These are phyloP conservation scores for Pogonocherus hispidulus DNA, from an alignment of 2,888 invertebrate genomes.

Conservation along the genomic window DNA sequence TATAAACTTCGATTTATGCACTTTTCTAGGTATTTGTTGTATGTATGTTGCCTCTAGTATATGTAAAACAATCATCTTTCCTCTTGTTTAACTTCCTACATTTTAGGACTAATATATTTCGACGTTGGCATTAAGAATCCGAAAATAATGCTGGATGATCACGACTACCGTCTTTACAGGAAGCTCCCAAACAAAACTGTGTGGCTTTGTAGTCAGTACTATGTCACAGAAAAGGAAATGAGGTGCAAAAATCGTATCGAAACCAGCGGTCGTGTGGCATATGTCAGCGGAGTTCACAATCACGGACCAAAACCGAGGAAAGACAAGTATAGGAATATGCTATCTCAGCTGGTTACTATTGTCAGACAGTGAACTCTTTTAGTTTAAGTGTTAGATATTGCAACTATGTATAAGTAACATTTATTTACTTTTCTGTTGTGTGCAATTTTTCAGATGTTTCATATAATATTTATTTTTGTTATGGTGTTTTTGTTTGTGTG, in stretches of 20 bases:
- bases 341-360: conserved; percentile 52
- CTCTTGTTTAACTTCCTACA: conserved; percentile 11
- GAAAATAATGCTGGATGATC: conserved; percentile 51
- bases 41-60: too few species aligned
- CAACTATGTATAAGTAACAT: too few species aligned
- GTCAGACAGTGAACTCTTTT: conserved; percentile 35
- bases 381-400: too few species aligned
- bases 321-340: conserved; percentile 52
- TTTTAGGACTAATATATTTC: conserved; percentile 51
- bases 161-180: conserved; percentile 49
- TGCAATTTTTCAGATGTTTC: too few species aligned
- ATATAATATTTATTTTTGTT: too few species aligned
- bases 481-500: too few species aligned
- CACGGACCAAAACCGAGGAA: conserved; percentile 50
- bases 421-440: too few species aligned
- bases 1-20: neutral
- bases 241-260: conserved; percentile 53
- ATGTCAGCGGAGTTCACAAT: conserved; percentile 53
- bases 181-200: conserved; percentile 48
- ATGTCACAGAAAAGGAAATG: conserved; percentile 38
- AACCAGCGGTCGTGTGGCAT: conserved; percentile 51
- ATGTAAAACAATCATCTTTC: too few species aligned
- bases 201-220: conserved; percentile 52
- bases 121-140: conserved; percentile 53
- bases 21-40: too few species aligned